Conservation (phyloP, 2,888 invertebrate species). For the Monopis laevigella region DNA sequence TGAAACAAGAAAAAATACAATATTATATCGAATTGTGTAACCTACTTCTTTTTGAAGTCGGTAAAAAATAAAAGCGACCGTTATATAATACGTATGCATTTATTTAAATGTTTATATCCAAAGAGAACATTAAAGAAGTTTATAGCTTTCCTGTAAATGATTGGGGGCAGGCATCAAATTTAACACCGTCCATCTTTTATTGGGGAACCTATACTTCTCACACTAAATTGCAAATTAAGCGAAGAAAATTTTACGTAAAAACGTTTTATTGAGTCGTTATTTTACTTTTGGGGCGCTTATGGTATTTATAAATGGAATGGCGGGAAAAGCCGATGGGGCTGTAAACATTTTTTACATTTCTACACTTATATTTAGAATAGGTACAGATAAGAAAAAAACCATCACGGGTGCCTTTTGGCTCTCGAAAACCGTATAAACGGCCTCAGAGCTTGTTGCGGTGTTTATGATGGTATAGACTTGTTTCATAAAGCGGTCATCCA, state of each 20-base stretch:
- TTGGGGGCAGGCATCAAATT: conserved; percentile 31
- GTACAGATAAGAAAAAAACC: too few species aligned
- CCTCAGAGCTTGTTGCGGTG: too few species aligned
- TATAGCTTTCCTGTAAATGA: conserved; percentile 29
- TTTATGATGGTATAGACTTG: too few species aligned
- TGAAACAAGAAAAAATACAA: too few species aligned
- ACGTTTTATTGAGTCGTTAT: conserved; percentile 41
- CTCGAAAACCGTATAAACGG: too few species aligned
- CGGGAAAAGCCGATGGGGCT: not conserved
- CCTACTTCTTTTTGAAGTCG: too few species aligned
- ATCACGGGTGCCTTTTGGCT: too few species aligned
- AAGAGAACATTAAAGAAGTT: conserved; percentile 7
- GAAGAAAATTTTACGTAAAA: conserved; percentile 27
- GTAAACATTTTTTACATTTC: not conserved
- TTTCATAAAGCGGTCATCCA: too few species aligned
- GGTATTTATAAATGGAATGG: conserved; percentile 2
- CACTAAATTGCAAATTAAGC: conserved; percentile 45
- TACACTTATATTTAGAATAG: too few species aligned
- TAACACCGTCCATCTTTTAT: conserved; percentile 38
- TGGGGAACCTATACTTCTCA: conserved; percentile 35
- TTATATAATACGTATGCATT: too few species aligned
- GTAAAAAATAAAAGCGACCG: too few species aligned
- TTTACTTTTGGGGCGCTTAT: conserved; percentile 31
- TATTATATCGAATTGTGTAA: too few species aligned
- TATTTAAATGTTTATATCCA: not conserved